Base-by-base conservation (phyloP, 2,113 vertebrate genomes). In the Columba livia region DNA sequence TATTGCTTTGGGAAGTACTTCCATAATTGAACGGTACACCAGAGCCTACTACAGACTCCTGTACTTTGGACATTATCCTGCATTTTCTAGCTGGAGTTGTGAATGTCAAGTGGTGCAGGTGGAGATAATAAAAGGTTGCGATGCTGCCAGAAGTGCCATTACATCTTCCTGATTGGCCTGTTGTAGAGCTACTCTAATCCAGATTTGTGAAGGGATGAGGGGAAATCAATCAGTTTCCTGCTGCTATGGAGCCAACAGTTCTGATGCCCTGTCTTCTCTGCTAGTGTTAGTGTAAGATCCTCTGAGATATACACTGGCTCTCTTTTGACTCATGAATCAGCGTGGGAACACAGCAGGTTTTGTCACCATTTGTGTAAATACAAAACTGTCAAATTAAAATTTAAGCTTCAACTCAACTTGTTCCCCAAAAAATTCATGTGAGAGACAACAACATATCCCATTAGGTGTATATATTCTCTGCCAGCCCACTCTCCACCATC, bases 51-150 rank as follows among this genome's bases (percentile, higher is more conserved):
- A 3, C 53, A 81, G 38, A 12, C 29, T 78, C 42, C 31, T 12
- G 5, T 36, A 29, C 53, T 80, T 72, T 24, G 56, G 92, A 87
- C 3, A 2, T 9, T 65, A 34, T 24, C 72, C 64, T 62, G 66
- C 48, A 54, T 85, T 88, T 90, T 71, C 67, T 71, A 71, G 61
- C 58, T 64, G 72, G 80, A 86, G 69, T 15, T 89, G 71, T 84
- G 85, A 91, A 96, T 96, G 89, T 96, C 94, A 95, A 91, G 89
- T 78, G 57, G 31, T 88, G 57, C 93, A 96, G 93, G 67, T 96
- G 89, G 82, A 95, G 88, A 88, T 74, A 94, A 93, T 94, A 84
- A 96, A 94, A 89, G 42, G 74, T 88, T 89, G 48, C 79, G 79
- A 50, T 66, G 47, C 36, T 94, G 57, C 84, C 77, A 89, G n/a